Conservation (phyloP, 2,113 vertebrate genomes). For the Lipotes vexillifer region DNA sequence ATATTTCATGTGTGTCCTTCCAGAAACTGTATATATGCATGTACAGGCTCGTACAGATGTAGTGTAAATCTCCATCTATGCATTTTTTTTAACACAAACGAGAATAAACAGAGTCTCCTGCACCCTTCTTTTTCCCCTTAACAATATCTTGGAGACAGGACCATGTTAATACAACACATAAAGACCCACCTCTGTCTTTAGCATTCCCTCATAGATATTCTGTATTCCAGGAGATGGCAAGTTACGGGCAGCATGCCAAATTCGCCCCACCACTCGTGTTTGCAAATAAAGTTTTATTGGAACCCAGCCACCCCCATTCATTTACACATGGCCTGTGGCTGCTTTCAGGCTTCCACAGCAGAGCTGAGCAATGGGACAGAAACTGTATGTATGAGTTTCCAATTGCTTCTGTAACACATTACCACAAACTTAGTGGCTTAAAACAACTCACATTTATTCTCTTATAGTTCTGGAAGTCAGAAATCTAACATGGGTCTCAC, state of each 20-base stretch:
- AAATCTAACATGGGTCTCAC: not conserved
- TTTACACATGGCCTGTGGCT: not conserved
- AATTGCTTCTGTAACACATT: not conserved
- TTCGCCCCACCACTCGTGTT: not conserved
- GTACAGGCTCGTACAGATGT: rapidly evolving
- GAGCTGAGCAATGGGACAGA: not conserved
- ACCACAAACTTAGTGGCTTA: not conserved
- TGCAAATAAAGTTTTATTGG: not conserved
- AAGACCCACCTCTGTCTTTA: not conserved
- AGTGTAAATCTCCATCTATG: too few species aligned
- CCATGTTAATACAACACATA: not conserved
- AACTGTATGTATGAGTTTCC: not conserved
- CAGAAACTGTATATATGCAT: not conserved
- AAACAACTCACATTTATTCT: not conserved
- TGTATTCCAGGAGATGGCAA: not conserved
- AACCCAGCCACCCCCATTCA: not conserved
- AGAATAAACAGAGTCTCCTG: not conserved
- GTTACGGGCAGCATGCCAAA: not conserved
- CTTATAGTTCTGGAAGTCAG: not conserved
- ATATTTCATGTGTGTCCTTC: not conserved
- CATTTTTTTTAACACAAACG: not conserved
- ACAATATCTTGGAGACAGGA: not conserved
- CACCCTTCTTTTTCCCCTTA: not conserved
- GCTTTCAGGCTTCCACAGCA: not conserved
- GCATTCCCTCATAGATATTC: not conserved